Percentiles rank a stretch among this genome's conserved stretches.
These are phyloP conservation scores for Oxycera nigricornis DNA, from an alignment of 2,888 invertebrate species.

Conservation along the genomic window DNA sequence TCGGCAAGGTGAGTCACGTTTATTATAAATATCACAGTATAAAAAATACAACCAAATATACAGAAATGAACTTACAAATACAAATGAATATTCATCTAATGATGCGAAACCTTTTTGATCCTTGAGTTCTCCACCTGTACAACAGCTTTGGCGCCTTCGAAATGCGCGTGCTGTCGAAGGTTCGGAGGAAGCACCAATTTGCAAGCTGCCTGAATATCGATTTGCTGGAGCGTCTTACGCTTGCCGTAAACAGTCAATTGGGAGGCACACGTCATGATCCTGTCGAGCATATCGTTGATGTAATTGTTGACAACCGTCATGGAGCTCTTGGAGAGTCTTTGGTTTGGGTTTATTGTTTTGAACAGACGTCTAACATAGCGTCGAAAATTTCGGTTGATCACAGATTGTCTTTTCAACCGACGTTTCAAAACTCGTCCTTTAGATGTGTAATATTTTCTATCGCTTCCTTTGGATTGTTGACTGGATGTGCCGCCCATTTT, in stretches of 20 bases:
- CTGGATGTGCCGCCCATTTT: slow-evolving; percentile 7
- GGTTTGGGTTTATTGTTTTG: neutral
- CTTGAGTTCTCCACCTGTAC: neutral
- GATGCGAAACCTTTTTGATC: neutral
- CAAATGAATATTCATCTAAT: neutral
- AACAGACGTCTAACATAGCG: slow-evolving; percentile 20
- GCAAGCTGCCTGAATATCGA: slow-evolving; percentile 34
- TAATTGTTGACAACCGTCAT: slow-evolving; percentile 39
- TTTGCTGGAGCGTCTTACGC: slow-evolving; percentile 25
- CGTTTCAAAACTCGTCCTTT: neutral
- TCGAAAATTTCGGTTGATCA: slow-evolving; percentile 1
- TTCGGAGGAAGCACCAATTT: slow-evolving; percentile 35
- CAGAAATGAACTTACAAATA: slow-evolving; percentile 3
- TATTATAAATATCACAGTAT: neutral
- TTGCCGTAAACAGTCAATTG: neutral
- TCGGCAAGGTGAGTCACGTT: slow-evolving; percentile 67
- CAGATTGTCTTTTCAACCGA: neutral
- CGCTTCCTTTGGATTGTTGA: neutral
- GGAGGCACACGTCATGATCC: slow-evolving; percentile 27
- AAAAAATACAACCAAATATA: neutral
- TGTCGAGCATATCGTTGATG: slow-evolving; percentile 37
- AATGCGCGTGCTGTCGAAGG: slow-evolving; percentile 13
- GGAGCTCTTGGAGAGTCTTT: slow-evolving; percentile 15
- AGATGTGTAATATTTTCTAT: neutral
- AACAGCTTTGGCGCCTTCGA: slow-evolving; percentile 9